Conservation (phyloP, 2,797 vertebrate genomes). For the Cynopterus sphinx region DNA sequence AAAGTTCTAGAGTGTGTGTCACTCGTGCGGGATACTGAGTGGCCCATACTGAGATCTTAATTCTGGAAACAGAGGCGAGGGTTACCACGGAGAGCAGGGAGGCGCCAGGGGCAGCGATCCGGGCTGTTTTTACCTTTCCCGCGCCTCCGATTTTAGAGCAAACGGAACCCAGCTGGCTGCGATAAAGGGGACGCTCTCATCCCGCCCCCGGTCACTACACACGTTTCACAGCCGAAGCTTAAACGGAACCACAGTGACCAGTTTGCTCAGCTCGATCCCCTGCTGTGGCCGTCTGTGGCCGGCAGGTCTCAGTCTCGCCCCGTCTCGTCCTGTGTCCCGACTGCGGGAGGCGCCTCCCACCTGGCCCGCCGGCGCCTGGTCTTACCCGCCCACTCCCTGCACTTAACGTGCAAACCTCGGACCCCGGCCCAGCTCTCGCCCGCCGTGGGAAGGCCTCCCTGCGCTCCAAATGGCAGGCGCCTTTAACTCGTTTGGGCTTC, state of each 20-base stretch:
- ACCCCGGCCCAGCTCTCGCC: too few species aligned
- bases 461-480: neutral
- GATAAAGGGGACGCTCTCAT: neutral
- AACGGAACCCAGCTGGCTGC: neutral
- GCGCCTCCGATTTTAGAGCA: neutral
- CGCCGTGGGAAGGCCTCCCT: neutral
- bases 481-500: rapidly evolving
- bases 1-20: neutral
- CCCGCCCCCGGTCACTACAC: too few species aligned
- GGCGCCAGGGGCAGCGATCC: neutral
- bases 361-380: rapidly evolving
- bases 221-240: neutral
- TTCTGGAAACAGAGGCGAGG: neutral
- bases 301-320: rapidly evolving
- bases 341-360: rapidly evolving
- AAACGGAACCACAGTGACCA: neutral
- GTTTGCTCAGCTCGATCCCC: neutral
- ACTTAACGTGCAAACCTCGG: rapidly evolving
- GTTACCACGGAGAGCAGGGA: neutral
- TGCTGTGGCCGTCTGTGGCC: rapidly evolving
- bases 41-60: neutral
- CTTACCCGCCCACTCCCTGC: too few species aligned
- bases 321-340: rapidly evolving
- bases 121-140: neutral
- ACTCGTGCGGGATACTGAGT: neutral